These are phyloP conservation scores for Todus mexicanus DNA, from an alignment of 2,797 vertebrate genomes.

Conservation along the genomic window DNA sequence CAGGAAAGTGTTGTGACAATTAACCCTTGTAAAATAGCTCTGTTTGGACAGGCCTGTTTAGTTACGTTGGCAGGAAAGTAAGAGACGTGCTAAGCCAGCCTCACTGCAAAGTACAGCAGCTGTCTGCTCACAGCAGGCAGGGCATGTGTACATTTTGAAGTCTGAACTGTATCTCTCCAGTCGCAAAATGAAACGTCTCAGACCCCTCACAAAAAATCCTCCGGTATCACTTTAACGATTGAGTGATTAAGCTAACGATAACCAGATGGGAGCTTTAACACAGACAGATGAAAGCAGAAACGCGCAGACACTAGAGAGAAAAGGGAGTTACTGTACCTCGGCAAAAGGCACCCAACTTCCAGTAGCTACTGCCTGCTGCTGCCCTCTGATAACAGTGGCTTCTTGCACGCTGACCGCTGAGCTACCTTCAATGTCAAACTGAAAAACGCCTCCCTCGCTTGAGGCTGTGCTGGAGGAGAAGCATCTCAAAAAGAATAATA, in stretches of 20 bases:
- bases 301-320: slow-evolving; percentile 48
- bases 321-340: slow-evolving; percentile 74
- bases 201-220: neutral
- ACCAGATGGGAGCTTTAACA: slow-evolving; percentile 26
- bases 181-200: neutral
- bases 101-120: slow-evolving; percentile 4
- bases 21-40: slow-evolving; percentile 31
- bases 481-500: slow-evolving; percentile 69
- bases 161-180: neutral
- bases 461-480: slow-evolving; percentile 63
- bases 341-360: slow-evolving; percentile 63
- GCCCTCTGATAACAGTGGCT: slow-evolving; percentile 62
- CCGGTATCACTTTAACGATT: neutral
- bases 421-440: slow-evolving; percentile 77
- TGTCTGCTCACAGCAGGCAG: slow-evolving; percentile 28
- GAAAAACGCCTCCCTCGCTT: slow-evolving; percentile 52
- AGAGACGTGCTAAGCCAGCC: neutral
- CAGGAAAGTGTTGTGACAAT: slow-evolving; percentile 22
- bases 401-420: slow-evolving; percentile 71
- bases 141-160: neutral
- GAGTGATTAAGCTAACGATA: neutral
- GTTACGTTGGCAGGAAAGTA: slow-evolving; percentile 30
- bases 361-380: slow-evolving; percentile 63
- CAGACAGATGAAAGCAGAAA: slow-evolving; percentile 42
- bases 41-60: slow-evolving; percentile 33